Evolutionary conservation across 2,797 vertebrate genomes (phyloP).

Genomic region (Molossus alvarezi): DNA sequence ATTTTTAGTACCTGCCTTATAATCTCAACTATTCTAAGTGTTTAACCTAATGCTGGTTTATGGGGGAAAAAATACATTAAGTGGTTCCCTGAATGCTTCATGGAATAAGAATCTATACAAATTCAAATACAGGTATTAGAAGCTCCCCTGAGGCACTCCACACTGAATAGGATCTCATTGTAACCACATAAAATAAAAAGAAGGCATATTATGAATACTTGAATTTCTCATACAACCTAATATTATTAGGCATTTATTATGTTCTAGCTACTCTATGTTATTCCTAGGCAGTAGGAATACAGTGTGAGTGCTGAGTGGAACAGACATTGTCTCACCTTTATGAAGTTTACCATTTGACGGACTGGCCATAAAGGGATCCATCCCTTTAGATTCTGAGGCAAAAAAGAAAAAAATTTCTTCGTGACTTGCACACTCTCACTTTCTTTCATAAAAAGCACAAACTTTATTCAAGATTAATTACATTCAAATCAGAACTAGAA

Average conservation of each 20-base stretch:
- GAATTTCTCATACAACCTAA: neutral
- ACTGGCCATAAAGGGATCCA: neutral
- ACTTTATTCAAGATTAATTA: conserved; percentile 31
- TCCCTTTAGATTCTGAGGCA: conserved; percentile 1
- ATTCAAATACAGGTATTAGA: neutral
- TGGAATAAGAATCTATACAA: neutral
- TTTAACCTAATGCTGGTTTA: neutral
- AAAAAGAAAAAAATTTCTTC: neutral
- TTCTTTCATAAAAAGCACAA: conserved; percentile 11
- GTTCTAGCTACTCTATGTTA: neutral
- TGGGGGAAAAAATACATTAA: neutral
- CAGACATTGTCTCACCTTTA: neutral
- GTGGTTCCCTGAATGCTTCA: neutral
- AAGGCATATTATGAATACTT: neutral
- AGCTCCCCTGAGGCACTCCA: neutral
- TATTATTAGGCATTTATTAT: neutral
- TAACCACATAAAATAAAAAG: neutral
- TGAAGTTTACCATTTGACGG: neutral
- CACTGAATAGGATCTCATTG: neutral
- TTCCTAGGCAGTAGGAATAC: neutral
- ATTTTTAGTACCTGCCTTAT: neutral
- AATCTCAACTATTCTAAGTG: neutral
- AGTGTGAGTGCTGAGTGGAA: neutral
- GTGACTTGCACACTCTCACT: neutral
- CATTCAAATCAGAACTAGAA: conserved; percentile 53